Percentiles rank a stretch among this genome's conserved stretches.
Conservation (phyloP, 2,888 invertebrate species). For the Osedax fenrisi region DNA sequence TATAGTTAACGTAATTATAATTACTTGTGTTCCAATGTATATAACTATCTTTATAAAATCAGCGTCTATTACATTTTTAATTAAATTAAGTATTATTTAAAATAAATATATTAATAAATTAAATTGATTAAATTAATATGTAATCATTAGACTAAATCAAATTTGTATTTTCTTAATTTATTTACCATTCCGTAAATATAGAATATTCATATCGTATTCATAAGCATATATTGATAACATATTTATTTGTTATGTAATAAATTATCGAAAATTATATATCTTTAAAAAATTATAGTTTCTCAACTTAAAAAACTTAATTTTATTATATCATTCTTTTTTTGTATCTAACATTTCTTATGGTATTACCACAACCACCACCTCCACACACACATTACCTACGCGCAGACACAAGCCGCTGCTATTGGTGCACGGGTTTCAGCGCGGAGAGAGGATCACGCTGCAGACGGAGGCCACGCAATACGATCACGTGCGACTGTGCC, state of each 20-base stretch:
- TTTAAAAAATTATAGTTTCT: not conserved
- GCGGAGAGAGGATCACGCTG: conserved; percentile 54
- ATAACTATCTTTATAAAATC: not conserved
- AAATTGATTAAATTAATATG: not conserved
- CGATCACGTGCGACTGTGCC: conserved; percentile 46
- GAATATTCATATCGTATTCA: too few species aligned
- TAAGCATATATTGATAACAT: too few species aligned
- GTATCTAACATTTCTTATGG: not conserved
- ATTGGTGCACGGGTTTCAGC: conserved; percentile 66
- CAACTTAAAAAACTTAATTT: not conserved
- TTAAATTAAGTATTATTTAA: not conserved
- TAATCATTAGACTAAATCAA: too few species aligned
- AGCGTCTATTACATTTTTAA: not conserved
- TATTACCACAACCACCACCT: too few species aligned
- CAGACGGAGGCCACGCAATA: conserved; percentile 46
- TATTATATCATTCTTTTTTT: conserved; percentile 9
- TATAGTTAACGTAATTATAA: too few species aligned
- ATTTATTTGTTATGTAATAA: too few species aligned
- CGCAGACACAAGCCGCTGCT: conserved; percentile 53
- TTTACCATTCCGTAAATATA: too few species aligned
- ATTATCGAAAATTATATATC: not conserved
- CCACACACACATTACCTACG: too few species aligned
- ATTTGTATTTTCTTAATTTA: too few species aligned
- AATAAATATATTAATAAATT: not conserved
- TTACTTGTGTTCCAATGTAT: not conserved